These are phyloP conservation scores for Lophura nycthemera DNA, from an alignment of 2,113 vertebrate species.

Conservation along the genomic window DNA sequence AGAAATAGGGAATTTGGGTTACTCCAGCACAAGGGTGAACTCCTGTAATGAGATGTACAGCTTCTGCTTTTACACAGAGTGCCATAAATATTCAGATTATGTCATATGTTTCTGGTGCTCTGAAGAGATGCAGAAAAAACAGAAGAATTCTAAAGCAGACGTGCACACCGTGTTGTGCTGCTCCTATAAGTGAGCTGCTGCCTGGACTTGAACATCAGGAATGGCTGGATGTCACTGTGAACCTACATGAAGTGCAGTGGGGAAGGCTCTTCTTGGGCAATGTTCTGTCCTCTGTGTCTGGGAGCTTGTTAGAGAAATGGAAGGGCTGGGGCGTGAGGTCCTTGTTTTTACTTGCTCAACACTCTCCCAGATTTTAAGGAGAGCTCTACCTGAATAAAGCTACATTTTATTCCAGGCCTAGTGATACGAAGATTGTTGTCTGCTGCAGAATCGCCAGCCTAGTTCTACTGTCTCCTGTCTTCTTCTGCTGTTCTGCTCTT, in stretches of 20 bases:
- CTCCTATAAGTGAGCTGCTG: background rate
- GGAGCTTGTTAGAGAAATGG: background rate
- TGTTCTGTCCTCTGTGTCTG: background rate
- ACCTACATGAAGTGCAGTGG: background rate
- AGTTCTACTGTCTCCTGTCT: background rate
- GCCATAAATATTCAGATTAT: slow-evolving; percentile 58
- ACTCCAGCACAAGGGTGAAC: background rate
- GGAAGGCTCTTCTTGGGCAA: background rate
- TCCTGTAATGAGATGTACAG: slow-evolving; percentile 35
- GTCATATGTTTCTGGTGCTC: slow-evolving; percentile 50
- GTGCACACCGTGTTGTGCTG: background rate
- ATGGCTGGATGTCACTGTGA: background rate
- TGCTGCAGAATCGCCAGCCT: background rate
- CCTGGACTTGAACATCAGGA: background rate
- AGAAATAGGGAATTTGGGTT: background rate
- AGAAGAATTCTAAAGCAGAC: slow-evolving; percentile 1
- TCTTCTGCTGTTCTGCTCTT: background rate
- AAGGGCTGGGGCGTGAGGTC: background rate
- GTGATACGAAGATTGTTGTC: background rate
- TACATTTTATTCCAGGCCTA: background rate
- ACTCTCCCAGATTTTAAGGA: slow-evolving; percentile 31
- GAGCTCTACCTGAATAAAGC: slow-evolving; percentile 15
- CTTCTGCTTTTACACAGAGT: slow-evolving; percentile 45
- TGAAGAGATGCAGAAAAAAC: background rate
- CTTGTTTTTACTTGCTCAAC: slow-evolving; percentile 27